A percentile compares a stretch with the other conserved stretches of the same genome.
These are phyloP conservation scores for Apamea monoglypha DNA, from an alignment of 2,888 invertebrate genomes.

Conservation along the genomic window DNA sequence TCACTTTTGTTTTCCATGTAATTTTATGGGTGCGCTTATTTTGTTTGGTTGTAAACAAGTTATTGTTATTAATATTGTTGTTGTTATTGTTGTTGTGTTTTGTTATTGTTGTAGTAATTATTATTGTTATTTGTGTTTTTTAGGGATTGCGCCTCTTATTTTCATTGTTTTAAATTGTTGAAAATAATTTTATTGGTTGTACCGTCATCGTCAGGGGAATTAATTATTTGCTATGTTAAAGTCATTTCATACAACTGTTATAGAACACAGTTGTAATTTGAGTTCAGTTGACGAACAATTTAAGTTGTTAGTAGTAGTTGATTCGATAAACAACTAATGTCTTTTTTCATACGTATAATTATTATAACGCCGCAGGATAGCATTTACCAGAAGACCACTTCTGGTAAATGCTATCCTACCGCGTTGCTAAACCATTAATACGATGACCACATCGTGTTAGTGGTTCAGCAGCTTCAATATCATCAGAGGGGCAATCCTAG, in stretches of 20 bases:
- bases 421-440: no score
- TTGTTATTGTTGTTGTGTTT: no score
- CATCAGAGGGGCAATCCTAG: no score
- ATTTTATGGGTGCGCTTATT: slow-evolving; percentile 12
- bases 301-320: neutral
- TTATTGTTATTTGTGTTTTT: no score
- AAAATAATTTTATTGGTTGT: neutral
- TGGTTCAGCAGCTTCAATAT: no score
- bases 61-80: no score
- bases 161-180: neutral
- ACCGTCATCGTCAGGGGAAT: neutral
- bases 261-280: neutral
- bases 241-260: neutral
- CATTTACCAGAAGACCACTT: no score
- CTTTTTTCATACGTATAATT: neutral
- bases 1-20: slow-evolving; percentile 22
- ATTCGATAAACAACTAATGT: neutral
- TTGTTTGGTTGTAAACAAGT: neutral
- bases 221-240: neutral
- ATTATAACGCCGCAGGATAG: neutral
- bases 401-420: no score
- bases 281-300: neutral
- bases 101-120: no score
- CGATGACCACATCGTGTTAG: no score
- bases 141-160: neutral